Percentiles rank a stretch among this genome's conserved stretches.
These are phyloP conservation scores for Leptura quadrifasciata DNA, from an alignment of 2,888 invertebrate genomes.

Conservation along the genomic window DNA sequence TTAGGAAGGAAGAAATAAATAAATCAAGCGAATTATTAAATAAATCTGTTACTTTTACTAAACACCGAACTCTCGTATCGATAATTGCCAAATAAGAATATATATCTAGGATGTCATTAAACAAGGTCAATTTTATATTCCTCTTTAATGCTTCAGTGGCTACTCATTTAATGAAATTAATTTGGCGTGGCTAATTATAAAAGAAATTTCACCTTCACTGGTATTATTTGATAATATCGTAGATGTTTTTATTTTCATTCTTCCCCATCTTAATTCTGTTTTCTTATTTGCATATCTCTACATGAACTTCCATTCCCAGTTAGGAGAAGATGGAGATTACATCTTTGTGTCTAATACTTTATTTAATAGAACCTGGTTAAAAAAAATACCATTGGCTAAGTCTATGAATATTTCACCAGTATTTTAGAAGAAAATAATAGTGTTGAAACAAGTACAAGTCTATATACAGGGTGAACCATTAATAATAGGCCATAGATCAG, in stretches of 20 bases:
- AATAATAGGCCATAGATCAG: too few species aligned
- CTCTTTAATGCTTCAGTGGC: slow-evolving; percentile 36
- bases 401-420: too few species aligned
- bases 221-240: slow-evolving; percentile 48
- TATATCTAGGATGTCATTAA: slow-evolving; percentile 49
- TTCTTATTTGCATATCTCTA: not conserved
- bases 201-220: slow-evolving; percentile 54
- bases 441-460: too few species aligned
- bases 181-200: slow-evolving; percentile 49
- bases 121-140: slow-evolving; percentile 48
- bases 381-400: too few species aligned
- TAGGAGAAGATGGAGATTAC: too few species aligned
- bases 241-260: slow-evolving; percentile 1
- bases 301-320: not conserved
- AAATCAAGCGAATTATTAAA: slow-evolving; percentile 25
- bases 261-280: not conserved
- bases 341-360: too few species aligned
- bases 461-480: too few species aligned
- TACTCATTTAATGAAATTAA: slow-evolving; percentile 48
- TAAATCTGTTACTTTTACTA: slow-evolving; percentile 40
- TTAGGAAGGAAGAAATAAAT: slow-evolving; percentile 22
- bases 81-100: slow-evolving; percentile 45
- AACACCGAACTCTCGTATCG: not conserved
- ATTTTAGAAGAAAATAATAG: too few species aligned
- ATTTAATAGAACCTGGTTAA: too few species aligned